phyloP scores from a whole-genome alignment of 2,113 vertebrate species.

The Entomyzon cyanotis region DNA sequence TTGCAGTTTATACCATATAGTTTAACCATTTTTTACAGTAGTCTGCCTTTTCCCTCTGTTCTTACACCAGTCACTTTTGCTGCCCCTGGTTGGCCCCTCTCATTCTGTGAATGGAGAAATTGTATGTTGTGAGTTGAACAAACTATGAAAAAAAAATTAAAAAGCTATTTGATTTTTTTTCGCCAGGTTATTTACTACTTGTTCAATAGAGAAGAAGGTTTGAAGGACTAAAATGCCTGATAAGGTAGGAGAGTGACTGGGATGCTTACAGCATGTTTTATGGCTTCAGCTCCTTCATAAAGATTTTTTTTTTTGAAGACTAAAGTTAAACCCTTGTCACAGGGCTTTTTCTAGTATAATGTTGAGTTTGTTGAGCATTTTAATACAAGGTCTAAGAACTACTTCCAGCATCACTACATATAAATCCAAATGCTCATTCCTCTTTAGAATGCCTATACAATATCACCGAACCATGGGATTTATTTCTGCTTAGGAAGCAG shows the following conservation, averaged over 20 bases:
- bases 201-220: background rate
- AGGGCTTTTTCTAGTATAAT: background rate
- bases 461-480: accelerated
- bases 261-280: background rate
- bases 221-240: background rate
- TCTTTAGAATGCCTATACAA: background rate
- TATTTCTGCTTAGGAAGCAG: background rate
- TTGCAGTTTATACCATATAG: background rate
- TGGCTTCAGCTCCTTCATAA: background rate
- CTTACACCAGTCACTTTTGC: background rate
- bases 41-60: background rate
- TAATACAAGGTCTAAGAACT: background rate
- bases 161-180: background rate
- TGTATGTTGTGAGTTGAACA: background rate
- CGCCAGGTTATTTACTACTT: background rate
- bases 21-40: background rate
- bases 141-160: background rate
- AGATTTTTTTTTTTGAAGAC: background rate
- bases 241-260: background rate
- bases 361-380: background rate
- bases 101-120: background rate
- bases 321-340: background rate
- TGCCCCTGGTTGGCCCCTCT: background rate
- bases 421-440: background rate
- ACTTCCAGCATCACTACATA: background rate